phyloP scores from a whole-genome alignment of 2,797 vertebrate species.

The Arctocebus calabarensis region DNA sequence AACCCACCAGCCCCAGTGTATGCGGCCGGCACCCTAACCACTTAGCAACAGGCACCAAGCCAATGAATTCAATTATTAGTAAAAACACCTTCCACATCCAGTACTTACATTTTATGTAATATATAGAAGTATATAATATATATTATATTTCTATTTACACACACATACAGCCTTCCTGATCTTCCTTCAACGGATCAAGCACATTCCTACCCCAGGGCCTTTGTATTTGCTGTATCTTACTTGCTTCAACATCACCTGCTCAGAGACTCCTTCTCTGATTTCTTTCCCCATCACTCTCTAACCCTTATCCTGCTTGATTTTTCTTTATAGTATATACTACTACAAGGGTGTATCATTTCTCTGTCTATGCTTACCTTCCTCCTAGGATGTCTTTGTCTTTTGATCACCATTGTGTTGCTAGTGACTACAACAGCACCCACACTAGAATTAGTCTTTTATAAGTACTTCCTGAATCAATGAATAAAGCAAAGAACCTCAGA shows the following conservation, averaged over 20 bases:
- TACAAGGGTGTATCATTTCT: neutral
- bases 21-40: too few species aligned
- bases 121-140: neutral
- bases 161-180: neutral
- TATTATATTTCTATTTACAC: neutral
- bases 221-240: neutral
- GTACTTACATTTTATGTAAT: neutral
- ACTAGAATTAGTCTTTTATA: neutral
- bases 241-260: neutral
- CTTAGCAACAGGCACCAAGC: too few species aligned
- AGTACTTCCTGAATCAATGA: neutral
- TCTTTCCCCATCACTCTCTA: neutral
- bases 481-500: conserved; percentile 4
- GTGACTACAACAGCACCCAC: neutral
- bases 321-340: neutral
- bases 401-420: neutral
- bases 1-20: too few species aligned
- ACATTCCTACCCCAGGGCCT: neutral
- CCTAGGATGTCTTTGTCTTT: neutral
- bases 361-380: neutral
- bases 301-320: neutral
- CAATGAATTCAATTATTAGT: conserved; percentile 5
- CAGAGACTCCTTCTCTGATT: neutral
- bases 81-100: neutral
- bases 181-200: neutral